phyloP scores from a whole-genome alignment of 2,888 invertebrate species.

The Micoletzkya japonica region DNA sequence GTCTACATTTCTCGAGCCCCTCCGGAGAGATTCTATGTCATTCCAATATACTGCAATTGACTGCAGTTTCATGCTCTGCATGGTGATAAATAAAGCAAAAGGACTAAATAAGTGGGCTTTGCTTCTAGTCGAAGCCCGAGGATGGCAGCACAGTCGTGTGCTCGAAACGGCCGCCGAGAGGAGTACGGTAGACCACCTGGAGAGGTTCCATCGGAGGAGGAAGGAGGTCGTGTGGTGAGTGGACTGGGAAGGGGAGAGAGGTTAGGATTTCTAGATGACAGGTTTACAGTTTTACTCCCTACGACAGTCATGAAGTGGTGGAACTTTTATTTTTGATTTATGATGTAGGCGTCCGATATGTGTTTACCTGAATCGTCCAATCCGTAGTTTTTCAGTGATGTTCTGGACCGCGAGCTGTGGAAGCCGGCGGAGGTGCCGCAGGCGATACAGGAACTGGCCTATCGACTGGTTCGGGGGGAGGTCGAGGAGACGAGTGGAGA shows the following conservation, averaged over 20 bases:
- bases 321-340: background rate
- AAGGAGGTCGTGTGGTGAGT: slow-evolving; percentile 77
- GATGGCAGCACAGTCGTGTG: slow-evolving; percentile 23
- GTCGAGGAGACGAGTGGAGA: background rate
- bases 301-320: background rate
- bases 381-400: slow-evolving; percentile 65
- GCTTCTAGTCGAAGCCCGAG: background rate
- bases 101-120: background rate
- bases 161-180: slow-evolving; percentile 29
- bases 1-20: too few relatives aligned
- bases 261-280: background rate
- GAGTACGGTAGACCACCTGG: slow-evolving; percentile 86
- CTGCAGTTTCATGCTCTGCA: background rate
- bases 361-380: background rate
- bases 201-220: slow-evolving; percentile 85
- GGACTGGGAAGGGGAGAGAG: background rate
- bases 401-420: slow-evolving; percentile 90
- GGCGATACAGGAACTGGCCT: slow-evolving; percentile 83
- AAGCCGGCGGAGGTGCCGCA: slow-evolving; percentile 86
- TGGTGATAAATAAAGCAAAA: background rate
- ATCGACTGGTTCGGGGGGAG: slow-evolving; percentile 12
- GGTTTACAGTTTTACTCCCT: background rate
- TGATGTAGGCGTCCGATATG: background rate
- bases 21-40: too few relatives aligned
- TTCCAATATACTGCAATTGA: background rate